phyloP scores from a whole-genome alignment of 2,113 vertebrate species.

The Pogona vitticeps region DNA sequence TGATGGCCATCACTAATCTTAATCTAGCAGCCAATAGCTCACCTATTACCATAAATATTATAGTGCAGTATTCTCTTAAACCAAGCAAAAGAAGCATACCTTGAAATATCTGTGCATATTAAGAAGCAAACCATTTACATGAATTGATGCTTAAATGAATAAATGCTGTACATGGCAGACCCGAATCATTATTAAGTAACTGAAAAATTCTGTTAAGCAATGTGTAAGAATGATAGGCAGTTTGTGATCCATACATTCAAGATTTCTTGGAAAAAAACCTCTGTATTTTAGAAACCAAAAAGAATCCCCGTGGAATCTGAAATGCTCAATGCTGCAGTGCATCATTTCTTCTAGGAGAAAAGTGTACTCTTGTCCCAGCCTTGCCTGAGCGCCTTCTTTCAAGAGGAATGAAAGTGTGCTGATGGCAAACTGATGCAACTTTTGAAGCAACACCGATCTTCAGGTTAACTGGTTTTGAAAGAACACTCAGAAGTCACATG shows the following conservation, averaged over 20 bases:
- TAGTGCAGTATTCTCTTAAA: background rate
- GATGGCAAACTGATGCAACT: background rate
- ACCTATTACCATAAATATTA: background rate
- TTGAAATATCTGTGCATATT: conserved; percentile 31
- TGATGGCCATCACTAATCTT: background rate
- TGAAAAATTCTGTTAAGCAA: conserved; percentile 38
- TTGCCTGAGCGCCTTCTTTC: background rate
- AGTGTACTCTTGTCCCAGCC: background rate
- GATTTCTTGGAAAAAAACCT: background rate
- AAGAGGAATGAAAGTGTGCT: background rate
- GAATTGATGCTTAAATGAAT: conserved; percentile 34
- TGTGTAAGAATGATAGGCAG: conserved; percentile 31
- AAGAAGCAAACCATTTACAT: background rate
- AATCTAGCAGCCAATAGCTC: background rate
- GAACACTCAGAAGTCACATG: background rate
- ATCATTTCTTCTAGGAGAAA: background rate
- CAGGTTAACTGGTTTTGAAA: background rate
- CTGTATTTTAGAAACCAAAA: background rate
- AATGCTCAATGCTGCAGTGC: too few species aligned
- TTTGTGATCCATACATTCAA: background rate
- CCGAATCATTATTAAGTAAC: conserved; percentile 45
- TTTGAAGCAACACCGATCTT: background rate
- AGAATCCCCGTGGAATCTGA: background rate
- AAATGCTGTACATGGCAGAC: conserved; percentile 56
- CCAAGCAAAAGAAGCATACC: conserved; percentile 33